Evolutionary conservation across 2,797 vertebrate genomes (phyloP).

Genomic region (Myotis findleyi): DNA sequence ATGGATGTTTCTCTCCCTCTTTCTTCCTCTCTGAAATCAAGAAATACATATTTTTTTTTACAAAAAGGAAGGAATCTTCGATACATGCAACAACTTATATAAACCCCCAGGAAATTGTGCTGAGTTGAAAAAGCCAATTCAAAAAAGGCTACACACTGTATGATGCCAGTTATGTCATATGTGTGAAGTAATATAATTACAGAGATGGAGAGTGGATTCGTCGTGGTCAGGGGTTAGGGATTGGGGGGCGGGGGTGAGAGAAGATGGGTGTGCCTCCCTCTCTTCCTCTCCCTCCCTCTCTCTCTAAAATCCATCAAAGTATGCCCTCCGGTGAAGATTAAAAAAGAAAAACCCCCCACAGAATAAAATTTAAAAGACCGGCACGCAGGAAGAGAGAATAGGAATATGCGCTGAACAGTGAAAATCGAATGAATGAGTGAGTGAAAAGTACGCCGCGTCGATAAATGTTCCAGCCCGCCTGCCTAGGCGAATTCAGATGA

Average conservation of each 20-base stretch:
- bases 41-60: no score
- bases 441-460: not conserved
- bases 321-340: not conserved
- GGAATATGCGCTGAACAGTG: not conserved
- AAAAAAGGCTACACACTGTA: not conserved
- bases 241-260: not conserved
- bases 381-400: not conserved
- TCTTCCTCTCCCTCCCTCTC: not conserved
- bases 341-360: not conserved
- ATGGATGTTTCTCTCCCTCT: no score
- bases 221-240: not conserved
- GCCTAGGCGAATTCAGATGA: not conserved
- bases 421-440: not conserved
- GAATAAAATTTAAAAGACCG: not conserved
- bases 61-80: no score
- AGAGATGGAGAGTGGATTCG: not conserved
- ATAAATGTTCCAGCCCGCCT: slow-evolving; percentile 1
- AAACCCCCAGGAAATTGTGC: not conserved
- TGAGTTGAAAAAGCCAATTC: not conserved
- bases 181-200: slow-evolving; percentile 36
- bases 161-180: slow-evolving; percentile 38
- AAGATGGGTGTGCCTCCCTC: not conserved
- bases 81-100: not conserved
- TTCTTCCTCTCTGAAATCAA: no score
- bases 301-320: not conserved